Evolutionary conservation across 2,113 vertebrate genomes (phyloP).

Genomic region (Numenius arquata): DNA sequence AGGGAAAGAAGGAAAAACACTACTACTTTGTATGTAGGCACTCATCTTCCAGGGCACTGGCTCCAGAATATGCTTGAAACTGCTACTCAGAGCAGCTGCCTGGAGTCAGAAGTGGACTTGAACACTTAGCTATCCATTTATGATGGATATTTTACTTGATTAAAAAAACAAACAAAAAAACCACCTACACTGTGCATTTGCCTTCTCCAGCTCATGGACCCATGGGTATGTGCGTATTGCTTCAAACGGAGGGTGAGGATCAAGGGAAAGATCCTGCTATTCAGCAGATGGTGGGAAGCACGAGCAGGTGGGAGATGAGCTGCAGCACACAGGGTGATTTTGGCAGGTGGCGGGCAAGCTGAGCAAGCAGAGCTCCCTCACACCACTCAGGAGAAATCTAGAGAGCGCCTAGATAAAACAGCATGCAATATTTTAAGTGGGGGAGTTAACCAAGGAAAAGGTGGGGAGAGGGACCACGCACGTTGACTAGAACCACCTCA

Average conservation of each 20-base stretch:
- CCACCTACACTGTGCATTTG: background rate
- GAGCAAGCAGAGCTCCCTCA: background rate
- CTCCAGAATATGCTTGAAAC: background rate
- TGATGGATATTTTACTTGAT: background rate
- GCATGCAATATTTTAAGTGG: background rate
- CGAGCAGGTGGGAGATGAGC: background rate
- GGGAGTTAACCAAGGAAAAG: background rate
- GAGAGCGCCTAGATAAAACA: background rate
- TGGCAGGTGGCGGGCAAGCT: background rate
- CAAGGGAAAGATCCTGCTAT: background rate
- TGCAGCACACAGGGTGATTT: background rate
- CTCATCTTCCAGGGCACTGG: background rate
- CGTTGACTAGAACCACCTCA: background rate
- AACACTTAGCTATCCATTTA: background rate
- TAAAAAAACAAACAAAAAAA: background rate
- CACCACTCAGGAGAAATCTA: background rate
- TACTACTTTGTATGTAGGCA: background rate
- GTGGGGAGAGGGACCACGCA: background rate
- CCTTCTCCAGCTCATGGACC: background rate
- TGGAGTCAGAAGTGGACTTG: background rate
- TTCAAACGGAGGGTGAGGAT: background rate
- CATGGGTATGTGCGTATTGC: accelerated
- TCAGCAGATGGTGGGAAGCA: background rate
- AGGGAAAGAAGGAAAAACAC: background rate
- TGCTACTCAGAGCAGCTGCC: background rate